Base-by-base conservation (phyloP, 30 jellyfish, hydroid and myxozoan species). In the Aurelia aurita region DNA sequence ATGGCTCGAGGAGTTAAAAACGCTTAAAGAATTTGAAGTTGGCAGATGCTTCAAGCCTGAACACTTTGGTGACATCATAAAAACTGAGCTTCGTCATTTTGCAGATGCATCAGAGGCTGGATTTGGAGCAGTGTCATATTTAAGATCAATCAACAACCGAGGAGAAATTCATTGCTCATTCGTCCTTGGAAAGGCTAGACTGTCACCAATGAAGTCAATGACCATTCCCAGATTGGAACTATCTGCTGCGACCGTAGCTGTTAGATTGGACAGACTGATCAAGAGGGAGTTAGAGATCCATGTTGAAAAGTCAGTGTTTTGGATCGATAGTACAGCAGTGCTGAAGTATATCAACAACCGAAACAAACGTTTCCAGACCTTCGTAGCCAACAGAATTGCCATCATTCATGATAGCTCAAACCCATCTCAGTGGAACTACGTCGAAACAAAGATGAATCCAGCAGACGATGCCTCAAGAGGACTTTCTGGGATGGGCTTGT, bases 271-370 rank as follows among this genome's bases (percentile, higher is more conserved):
- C 69, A 47, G 26, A 27, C 9, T 58, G 64, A 26, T 83, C 47
- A 63, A 32, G 20, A 19, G 67, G 27, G 96, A 82, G 61, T 57
- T 90, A 14, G 83, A 45, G 19, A 28, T 65, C 16, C 21, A 58
- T 20, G 13, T 70, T 16, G 69, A 76, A 45, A 14, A 55, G 14
- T 45, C 75, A 11, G 49, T 74, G 2, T 72, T 82, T 60, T 90
- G 97, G 96, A 82, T 91, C 2, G 96, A 90, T 79, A 72, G 89
- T 60, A 82, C 67, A 25, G 58, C 84, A 1, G 95, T 83, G 43
- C 55, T 81, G 66, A 70, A 70, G 11, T 59, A 82, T 59, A 87
- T 87, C 32, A 51, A 23, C 26, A 87, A 87, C 35, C 64, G 23
- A 44, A 20, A 77, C 14, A 69, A 68, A 53, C 31, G 76, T 23